Conservation (phyloP, 2,113 vertebrate species). For the Syngnathoides biaculeatus region DNA sequence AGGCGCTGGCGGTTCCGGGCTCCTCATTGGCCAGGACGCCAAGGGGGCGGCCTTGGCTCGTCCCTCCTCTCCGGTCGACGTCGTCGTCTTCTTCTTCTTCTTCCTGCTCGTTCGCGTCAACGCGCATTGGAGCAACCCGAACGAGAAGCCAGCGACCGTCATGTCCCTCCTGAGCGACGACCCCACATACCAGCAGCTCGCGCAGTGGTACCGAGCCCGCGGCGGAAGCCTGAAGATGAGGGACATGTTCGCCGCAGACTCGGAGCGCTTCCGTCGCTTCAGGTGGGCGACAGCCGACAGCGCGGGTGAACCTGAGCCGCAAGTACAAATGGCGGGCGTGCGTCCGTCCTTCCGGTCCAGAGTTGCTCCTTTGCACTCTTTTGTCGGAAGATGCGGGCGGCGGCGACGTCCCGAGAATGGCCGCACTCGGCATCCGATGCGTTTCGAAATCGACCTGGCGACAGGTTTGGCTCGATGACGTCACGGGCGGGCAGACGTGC, state of each 20-base stretch:
- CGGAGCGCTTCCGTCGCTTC: conserved; percentile 80
- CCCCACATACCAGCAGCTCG: conserved; percentile 79
- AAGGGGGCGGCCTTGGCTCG: background rate
- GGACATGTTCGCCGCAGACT: conserved; percentile 79
- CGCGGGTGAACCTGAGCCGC: too few relatives aligned
- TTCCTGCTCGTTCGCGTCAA: background rate
- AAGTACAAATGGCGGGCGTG: background rate
- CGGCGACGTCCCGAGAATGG: too few relatives aligned
- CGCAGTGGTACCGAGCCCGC: conserved; percentile 77
- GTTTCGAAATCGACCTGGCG: background rate
- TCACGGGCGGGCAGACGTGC: background rate
- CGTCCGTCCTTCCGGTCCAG: too few relatives aligned
- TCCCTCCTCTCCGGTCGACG: background rate
- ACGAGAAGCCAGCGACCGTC: conserved; percentile 27
- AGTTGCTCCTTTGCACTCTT: too few relatives aligned
- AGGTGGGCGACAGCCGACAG: conserved; percentile 81
- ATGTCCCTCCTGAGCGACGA: conserved; percentile 83
- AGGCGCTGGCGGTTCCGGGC: too few relatives aligned
- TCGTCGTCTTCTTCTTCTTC: background rate
- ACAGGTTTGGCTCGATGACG: background rate
- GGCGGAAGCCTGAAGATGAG: conserved; percentile 78
- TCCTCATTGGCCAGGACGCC: background rate
- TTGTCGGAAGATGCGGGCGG: too few relatives aligned
- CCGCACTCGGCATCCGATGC: background rate
- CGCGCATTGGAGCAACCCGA: background rate